Base-by-base conservation (phyloP, 2,888 invertebrate genomes). In the Clepsis dumicolana region DNA sequence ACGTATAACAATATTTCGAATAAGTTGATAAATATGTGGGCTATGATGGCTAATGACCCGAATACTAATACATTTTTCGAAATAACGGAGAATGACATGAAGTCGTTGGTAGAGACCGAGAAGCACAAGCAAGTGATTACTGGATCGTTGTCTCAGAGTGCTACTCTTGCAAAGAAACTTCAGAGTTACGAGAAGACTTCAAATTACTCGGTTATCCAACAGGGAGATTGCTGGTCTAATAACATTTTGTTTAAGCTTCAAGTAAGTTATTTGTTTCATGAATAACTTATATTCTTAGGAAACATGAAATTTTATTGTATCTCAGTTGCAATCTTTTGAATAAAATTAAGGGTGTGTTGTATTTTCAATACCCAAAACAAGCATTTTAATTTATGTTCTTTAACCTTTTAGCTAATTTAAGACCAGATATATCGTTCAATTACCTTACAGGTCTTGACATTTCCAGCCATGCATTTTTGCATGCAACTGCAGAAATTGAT, bases 191-290 rank as follows among this genome's bases (percentile, higher is more conserved):
- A 82, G 18, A 27, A 29, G 2, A 71, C 71, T 0, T 77, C 77
- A 4, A 82, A 80, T 70, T 75, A 79, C 70, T 67, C 78, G 8
- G 73, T 85, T 4, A 79, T 87, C 16, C 75, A 75, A 48, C 87
- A 87, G 65, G 87, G 87, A 5, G 87, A 87, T 65, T 75, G 79
- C 21, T 87, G 87, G 86, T 83, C 80, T 1, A 87, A 86, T 48
- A 87, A 87, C 66, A 75, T 87, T n/a, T 74, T 87, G 75, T 86
- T 82, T 59, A 80, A 65, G 68, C 72, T 77, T 50, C 66, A 80
- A 76, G 85, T 77, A 74, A 73, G 79, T 73, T 52, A 10, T 24
- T 41, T 32, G 12, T 41, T 7, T n/a, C 1, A 35, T 14, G n/a
- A 35, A 12, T 35, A 38, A 38, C n/a, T n/a, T n/a, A n/a, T n/a